Percentiles rank a stretch among this genome's conserved stretches.
Conservation (phyloP, 2,113 vertebrate species). For the Prinia subflava region DNA sequence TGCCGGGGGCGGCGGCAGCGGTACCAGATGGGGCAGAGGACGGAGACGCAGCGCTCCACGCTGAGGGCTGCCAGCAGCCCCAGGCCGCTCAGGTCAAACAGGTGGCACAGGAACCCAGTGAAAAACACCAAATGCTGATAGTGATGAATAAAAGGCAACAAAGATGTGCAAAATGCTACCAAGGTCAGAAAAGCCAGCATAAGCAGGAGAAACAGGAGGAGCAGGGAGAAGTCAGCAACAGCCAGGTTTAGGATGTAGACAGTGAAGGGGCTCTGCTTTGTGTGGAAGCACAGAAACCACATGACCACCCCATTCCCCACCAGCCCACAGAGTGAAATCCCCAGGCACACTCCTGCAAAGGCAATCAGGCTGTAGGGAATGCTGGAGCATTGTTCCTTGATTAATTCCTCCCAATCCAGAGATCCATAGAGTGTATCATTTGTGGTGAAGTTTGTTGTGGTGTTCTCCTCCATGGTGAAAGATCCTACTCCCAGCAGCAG, state of each 20-base stretch:
- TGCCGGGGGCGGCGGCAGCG: neutral
- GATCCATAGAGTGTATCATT: accelerated
- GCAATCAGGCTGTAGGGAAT: neutral
- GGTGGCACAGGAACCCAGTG: neutral
- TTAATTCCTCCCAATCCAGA: neutral
- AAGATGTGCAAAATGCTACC: neutral
- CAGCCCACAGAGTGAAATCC: constrained; percentile 20
- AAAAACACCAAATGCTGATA: accelerated
- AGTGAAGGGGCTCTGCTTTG: constrained; percentile 29
- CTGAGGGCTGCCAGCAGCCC: neutral
- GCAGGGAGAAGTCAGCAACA: constrained; percentile 44
- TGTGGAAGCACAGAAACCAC: constrained; percentile 54
- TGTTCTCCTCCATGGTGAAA: neutral
- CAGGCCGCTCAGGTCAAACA: neutral
- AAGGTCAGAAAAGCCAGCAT: neutral
- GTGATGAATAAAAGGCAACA: neutral
- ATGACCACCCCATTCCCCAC: constrained; percentile 56
- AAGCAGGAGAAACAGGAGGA: neutral
- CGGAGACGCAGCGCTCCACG: neutral
- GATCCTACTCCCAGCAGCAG: accelerated
- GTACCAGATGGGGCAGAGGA: constrained; percentile 2
- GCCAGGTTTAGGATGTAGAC: constrained; percentile 55
- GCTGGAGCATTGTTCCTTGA: neutral
- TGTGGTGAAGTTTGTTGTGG: neutral
- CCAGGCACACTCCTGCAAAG: neutral